Evolutionary conservation across 2,797 vertebrate species (phyloP), one percentile per base, ranked within the genome.

Genomic region (Oceanodroma leucorhoa): DNA sequence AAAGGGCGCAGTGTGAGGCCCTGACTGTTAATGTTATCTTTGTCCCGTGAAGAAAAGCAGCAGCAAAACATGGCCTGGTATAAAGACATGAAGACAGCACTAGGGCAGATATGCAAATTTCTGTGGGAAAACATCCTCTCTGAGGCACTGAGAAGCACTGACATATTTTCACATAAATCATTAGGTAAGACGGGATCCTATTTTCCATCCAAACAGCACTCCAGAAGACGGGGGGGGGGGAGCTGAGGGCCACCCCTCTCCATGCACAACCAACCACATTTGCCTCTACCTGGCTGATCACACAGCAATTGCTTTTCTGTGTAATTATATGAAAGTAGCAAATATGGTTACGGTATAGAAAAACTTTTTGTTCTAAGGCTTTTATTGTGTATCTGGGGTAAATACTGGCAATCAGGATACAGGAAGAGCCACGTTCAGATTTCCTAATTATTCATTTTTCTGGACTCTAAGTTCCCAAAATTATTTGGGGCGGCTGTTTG

Each of bases 131-230:
- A 94, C 83, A 93, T 80, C 70, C 40, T 46, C 41, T 66, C 0
- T 0, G 54, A 92, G 65, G 60, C 90, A 94, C 5, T 95, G 70
- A 93, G 67, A 83, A 84, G 53, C 40, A 58, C 78, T 89, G 93
- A 85, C 91, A 75, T 95, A 86, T 94, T 92, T 92, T 77, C 78
- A 91, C 71, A 94, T 91, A 90, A 90, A 87, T 83, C 76, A 80
- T 94, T 90, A 89, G 50, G 54, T 58, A 93, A 85, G 70, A 90
- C 22, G 6, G 46, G 54, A 93, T 89, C 57, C 76, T 51, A 57
- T 58, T 96, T 85, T 81, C 61, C 58, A 79, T 77, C 86, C 66
- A 93, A 95, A 87, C 14, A 3, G 55, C 36, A 66, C 65, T 92
- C 65, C 75, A 85, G 79, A 97, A 93, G 67, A 80, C 3, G 8